These are phyloP conservation scores for Catotricha subobsoleta DNA, from an alignment of 2,888 invertebrate species.

Conservation along the genomic window DNA sequence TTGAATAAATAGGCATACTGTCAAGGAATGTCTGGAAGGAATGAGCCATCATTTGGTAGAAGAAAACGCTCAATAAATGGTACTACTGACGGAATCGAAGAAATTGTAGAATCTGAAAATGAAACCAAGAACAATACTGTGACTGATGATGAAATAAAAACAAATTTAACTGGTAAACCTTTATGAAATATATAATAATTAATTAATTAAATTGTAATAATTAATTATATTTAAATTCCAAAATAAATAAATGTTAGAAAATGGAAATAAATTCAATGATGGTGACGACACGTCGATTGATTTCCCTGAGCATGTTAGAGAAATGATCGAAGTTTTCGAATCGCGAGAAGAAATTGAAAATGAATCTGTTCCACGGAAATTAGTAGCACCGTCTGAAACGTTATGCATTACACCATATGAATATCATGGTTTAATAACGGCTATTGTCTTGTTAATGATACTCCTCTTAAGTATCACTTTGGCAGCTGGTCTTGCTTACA, in stretches of 20 bases:
- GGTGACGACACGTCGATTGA: slow-evolving; percentile 14
- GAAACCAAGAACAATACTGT: slow-evolving; percentile 13
- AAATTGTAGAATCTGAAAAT: slow-evolving; percentile 13
- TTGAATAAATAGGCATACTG: slow-evolving; percentile 48
- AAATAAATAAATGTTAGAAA: neutral
- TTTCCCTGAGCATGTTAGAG: slow-evolving; percentile 59
- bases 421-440: slow-evolving; percentile 68
- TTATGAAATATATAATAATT: neutral
- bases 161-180: neutral
- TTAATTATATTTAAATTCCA: too few species aligned
- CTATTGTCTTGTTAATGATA: slow-evolving; percentile 55
- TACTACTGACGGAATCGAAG: slow-evolving; percentile 13
- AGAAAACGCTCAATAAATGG: slow-evolving; percentile 37
- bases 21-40: slow-evolving; percentile 57
- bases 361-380: slow-evolving; percentile 41
- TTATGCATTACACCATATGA: slow-evolving; percentile 69
- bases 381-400: slow-evolving; percentile 45
- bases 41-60: slow-evolving; percentile 66
- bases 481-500: slow-evolving; percentile 57
- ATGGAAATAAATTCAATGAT: neutral
- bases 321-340: slow-evolving; percentile 81
- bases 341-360: slow-evolving; percentile 52
- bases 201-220: too few species aligned
- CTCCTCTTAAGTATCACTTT: slow-evolving; percentile 54
- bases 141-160: slow-evolving; percentile 15